These are phyloP conservation scores for Passer montanus DNA, from an alignment of 2,113 vertebrate species.

Conservation along the genomic window DNA sequence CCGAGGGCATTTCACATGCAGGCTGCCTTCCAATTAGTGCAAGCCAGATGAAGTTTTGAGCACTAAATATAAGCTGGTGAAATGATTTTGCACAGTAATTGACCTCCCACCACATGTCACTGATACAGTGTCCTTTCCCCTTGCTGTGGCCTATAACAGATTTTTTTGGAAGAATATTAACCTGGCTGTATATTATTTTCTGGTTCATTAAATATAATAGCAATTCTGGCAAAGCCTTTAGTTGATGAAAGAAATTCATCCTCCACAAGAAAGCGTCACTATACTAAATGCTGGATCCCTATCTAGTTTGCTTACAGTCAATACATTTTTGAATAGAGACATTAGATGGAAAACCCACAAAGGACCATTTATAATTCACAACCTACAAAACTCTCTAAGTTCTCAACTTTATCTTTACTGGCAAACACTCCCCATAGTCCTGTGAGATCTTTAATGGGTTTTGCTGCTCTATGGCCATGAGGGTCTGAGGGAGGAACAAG, in stretches of 20 bases:
- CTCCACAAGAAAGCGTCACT: neutral
- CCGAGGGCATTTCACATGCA: neutral
- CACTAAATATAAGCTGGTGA: constrained; percentile 24
- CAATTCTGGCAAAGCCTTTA: constrained; percentile 36
- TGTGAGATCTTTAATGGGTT: neutral
- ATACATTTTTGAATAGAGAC: constrained; percentile 12
- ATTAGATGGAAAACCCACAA: neutral
- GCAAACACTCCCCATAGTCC: neutral
- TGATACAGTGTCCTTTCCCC: constrained; percentile 13
- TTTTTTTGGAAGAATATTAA: constrained; percentile 42
- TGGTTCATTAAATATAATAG: constrained; percentile 57
- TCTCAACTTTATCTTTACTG: neutral
- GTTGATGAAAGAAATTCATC: constrained; percentile 22
- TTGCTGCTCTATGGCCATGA: neutral
- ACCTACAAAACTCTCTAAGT: neutral
- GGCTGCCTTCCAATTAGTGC: constrained; percentile 16
- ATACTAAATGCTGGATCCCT: neutral
- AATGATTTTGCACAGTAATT: constrained; percentile 33
- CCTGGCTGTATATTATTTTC: constrained; percentile 27
- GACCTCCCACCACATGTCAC: constrained; percentile 23
- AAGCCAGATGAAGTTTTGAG: neutral
- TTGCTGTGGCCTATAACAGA: constrained; percentile 15
- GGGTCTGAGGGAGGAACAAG: neutral
- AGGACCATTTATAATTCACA: neutral
- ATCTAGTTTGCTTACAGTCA: constrained; percentile 3